phyloP scores from a whole-genome alignment of 2,888 invertebrate species.

The Vesta saturnalis region DNA sequence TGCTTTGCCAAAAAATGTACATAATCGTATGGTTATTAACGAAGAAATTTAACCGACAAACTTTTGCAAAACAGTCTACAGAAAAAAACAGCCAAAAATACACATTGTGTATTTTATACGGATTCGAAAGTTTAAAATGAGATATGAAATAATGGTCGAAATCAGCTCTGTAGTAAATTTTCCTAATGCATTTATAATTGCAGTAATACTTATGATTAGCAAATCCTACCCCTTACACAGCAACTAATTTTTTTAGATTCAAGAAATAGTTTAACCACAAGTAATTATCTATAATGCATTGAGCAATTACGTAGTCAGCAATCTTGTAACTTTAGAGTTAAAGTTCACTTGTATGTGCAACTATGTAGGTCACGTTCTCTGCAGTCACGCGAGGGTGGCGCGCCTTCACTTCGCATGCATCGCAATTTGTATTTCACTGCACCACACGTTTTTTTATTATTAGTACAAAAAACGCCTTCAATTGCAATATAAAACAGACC shows the following conservation, averaged over 20 bases:
- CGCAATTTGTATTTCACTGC: constrained; percentile 31
- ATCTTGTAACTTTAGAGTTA: constrained; percentile 22
- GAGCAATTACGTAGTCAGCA: constrained; percentile 28
- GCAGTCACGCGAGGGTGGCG: constrained; percentile 42
- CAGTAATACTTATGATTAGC: neutral
- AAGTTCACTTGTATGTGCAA: constrained; percentile 26
- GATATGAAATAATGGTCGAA: no score
- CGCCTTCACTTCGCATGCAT: constrained; percentile 36
- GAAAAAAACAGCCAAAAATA: no score
- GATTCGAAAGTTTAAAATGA: no score
- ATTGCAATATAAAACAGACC: neutral
- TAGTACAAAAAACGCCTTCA: constrained; percentile 21
- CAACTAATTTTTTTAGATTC: constrained; percentile 12
- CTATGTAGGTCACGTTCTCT: constrained; percentile 39
- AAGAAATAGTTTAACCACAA: constrained; percentile 7
- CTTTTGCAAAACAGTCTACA: no score
- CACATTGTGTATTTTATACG: no score
- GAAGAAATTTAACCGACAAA: no score
- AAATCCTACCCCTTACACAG: no score
- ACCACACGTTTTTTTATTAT: constrained; percentile 26
- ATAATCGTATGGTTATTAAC: no score
- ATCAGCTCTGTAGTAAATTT: no score
- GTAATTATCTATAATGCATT: constrained; percentile 23
- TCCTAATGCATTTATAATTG: constrained; percentile 14
- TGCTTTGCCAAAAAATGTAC: no score